Base-by-base conservation (phyloP, 2,797 vertebrate genomes). In the Anisognathus igniventris region DNA sequence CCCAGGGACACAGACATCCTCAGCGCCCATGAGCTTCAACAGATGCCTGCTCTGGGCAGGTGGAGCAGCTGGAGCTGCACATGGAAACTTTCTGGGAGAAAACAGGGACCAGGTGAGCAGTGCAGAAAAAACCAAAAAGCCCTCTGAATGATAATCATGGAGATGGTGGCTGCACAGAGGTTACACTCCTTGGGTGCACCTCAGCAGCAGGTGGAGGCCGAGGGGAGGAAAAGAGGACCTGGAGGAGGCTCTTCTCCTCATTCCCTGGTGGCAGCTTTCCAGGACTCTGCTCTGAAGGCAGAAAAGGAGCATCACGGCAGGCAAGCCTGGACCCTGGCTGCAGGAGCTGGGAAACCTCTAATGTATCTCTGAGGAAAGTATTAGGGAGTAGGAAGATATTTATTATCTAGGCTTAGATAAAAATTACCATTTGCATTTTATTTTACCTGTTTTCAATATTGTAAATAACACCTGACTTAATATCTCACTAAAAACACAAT, bases 121-220 rank as follows among this genome's bases (percentile, higher is more conserved):
- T 33, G 21, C 30, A 62, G 25, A 74, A 51, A 40, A 85, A 74
- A 35, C 0, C 30, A 71, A 65, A 40, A 83, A 85, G 20, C 4
- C 6, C 21, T 75, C 37, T 86, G 66, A 72, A 74, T 3, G 33
- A 48, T 14, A 35, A 17, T 30, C 1, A 0, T 11, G 33, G 35
- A 15, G 27, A 33, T 57, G 42, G 33, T 22, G 35, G 45, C 50
- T 16, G 3, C 40, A 42, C 6, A 74, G 37, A 45, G 13, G 30
- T 21, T 23, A 50, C 35, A 0, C 6, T 28, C n/a, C 66, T 53
- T 0, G 0, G 3, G 9, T 66, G 25, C 1, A 0, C 40, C 75
- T 82, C 47, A 79, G 78, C 44, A 72, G 33, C 30, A 79, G 19
- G 18, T n/a, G 2, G 21, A 89, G 64, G 33, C 8, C 25, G 37